These are phyloP conservation scores for Dromiciops gliroides DNA, from an alignment of 2,113 vertebrate genomes.

Conservation along the genomic window DNA sequence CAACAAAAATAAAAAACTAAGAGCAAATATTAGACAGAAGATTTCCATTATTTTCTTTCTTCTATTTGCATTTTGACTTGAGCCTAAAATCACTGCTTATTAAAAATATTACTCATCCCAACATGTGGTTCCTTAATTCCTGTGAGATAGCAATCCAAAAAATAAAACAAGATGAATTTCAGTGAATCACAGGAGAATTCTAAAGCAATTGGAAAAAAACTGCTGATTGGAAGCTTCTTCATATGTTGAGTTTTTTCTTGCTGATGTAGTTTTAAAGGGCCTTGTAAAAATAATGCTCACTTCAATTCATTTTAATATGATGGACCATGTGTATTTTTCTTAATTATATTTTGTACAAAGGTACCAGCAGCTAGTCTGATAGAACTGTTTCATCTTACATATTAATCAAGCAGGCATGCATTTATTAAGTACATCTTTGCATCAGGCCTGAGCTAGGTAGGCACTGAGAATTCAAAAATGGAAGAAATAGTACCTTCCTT, in stretches of 20 bases:
- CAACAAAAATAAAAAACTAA: neutral
- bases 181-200: conserved; percentile 47
- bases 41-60: conserved; percentile 45
- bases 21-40: neutral
- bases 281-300: neutral
- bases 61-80: conserved; percentile 67
- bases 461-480: neutral
- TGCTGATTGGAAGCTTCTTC: conserved; percentile 69
- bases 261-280: conserved; percentile 56
- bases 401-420: neutral
- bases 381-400: neutral
- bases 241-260: conserved; percentile 52
- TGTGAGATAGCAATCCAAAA: conserved; percentile 57
- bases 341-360: neutral
- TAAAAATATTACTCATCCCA: conserved; percentile 77
- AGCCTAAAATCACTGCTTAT: conserved; percentile 76
- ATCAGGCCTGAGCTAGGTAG: neutral
- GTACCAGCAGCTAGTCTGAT: neutral
- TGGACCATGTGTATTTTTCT: neutral
- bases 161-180: conserved; percentile 41
- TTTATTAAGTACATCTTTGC: neutral
- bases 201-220: conserved; percentile 72
- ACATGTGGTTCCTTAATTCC: conserved; percentile 31
- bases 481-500: neutral
- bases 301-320: neutral